Percentiles rank a stretch among this genome's conserved stretches.
Conservation (phyloP, 2,888 invertebrate species). For the Muschampia plurimacula region DNA sequence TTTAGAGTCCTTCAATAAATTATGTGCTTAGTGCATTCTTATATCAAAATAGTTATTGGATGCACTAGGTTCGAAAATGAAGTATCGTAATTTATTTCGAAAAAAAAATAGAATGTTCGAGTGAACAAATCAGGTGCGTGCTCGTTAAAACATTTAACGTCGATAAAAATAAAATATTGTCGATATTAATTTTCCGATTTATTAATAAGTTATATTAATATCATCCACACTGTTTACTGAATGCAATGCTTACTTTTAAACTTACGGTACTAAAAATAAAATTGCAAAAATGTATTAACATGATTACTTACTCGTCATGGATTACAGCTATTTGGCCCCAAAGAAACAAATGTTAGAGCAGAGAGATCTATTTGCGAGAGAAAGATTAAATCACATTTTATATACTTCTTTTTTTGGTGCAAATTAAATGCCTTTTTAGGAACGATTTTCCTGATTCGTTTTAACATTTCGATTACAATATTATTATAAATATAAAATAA, state of each 20-base stretch:
- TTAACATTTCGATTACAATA: slow-evolving; percentile 4
- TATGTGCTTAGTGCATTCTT: not conserved
- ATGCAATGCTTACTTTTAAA: slow-evolving; percentile 17
- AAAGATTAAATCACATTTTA: slow-evolving; percentile 7
- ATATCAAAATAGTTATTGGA: not conserved
- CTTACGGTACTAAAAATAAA: slow-evolving; percentile 27
- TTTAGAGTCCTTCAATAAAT: not conserved
- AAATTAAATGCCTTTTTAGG: slow-evolving; percentile 62
- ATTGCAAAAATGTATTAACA: slow-evolving; percentile 47
- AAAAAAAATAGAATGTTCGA: too few relatives aligned
- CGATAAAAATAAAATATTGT: slow-evolving; percentile 14
- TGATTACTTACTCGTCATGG: slow-evolving; percentile 76
- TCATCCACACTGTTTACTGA: not conserved
- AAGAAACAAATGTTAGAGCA: slow-evolving; percentile 73
- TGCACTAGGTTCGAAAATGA: too few relatives aligned
- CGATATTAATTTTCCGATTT: slow-evolving; percentile 12
- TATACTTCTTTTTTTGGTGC: slow-evolving; percentile 39
- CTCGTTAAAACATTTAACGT: not conserved
- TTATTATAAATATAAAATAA: not conserved
- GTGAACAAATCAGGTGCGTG: not conserved
- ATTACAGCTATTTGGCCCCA: slow-evolving; percentile 82
- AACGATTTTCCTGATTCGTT: slow-evolving; percentile 47
- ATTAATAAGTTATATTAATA: not conserved
- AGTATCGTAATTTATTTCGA: too few relatives aligned
- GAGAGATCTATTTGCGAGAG: slow-evolving; percentile 59